Percentiles rank a stretch among this genome's conserved stretches.
Evolutionary conservation across 1,140 invertebrate genomes (phyloP).

Genomic region (Aphis craccivora): DNA sequence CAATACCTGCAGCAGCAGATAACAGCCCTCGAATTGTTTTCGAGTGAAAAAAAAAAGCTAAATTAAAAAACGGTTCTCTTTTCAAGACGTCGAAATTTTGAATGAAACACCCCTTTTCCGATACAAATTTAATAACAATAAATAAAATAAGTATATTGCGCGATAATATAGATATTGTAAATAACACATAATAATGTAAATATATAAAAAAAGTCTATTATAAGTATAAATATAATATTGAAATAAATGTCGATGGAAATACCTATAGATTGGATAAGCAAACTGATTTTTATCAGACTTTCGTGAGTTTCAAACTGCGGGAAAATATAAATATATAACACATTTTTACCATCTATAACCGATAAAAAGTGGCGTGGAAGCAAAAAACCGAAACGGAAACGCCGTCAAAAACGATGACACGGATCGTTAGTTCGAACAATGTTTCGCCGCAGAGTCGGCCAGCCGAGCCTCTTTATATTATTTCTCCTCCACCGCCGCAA

Average conservation of each 20-base stretch:
- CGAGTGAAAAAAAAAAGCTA: neutral
- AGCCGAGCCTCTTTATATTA: neutral
- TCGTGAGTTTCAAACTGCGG: neutral
- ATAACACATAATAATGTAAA: no score
- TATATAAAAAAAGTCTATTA: no score
- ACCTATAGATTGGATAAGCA: neutral
- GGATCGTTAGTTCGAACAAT: slow-evolving; percentile 39
- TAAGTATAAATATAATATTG: neutral
- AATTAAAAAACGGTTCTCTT: slow-evolving; percentile 17
- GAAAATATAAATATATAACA: neutral
- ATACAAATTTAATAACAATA: slow-evolving; percentile 15
- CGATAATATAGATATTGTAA: neutral
- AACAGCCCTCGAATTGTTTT: slow-evolving; percentile 18
- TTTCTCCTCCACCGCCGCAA: neutral
- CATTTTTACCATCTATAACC: neutral
- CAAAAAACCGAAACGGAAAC: slow-evolving; percentile 28
- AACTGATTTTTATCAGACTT: neutral
- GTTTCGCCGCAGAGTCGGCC: neutral
- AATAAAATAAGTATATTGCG: neutral
- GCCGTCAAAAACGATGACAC: slow-evolving; percentile 49
- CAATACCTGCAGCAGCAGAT: neutral
- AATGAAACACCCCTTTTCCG: slow-evolving; percentile 6
- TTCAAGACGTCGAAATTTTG: neutral
- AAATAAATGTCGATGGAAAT: neutral
- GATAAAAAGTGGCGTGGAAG: neutral